A percentile compares a stretch with the other conserved stretches of the same genome.
phyloP scores from a whole-genome alignment of 2,797 vertebrate species.

The Caiman crocodilus region DNA sequence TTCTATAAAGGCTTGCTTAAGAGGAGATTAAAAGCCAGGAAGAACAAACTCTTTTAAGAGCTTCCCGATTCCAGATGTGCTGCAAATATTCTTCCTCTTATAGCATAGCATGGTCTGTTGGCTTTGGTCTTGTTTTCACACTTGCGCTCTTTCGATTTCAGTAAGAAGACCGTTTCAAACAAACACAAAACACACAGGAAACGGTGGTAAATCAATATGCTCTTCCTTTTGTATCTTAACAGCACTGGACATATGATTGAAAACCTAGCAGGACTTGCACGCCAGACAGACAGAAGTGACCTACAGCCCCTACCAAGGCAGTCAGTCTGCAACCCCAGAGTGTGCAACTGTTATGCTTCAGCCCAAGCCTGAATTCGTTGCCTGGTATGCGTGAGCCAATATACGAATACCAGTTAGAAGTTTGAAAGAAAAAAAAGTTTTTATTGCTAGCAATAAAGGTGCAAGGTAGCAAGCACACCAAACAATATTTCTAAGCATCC shows the following conservation, averaged over 20 bases:
- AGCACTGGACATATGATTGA: neutral
- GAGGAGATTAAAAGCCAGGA: neutral
- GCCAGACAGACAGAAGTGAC: neutral
- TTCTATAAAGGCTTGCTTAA: neutral
- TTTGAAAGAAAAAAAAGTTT: too few species aligned
- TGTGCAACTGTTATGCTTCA: neutral
- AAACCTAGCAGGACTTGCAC: neutral
- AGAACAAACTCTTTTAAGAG: fast-evolving
- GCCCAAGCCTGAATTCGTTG: too few species aligned
- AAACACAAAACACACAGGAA: neutral
- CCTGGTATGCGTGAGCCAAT: too few species aligned
- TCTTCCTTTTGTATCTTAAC: neutral
- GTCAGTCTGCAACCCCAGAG: too few species aligned
- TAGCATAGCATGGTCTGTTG: neutral
- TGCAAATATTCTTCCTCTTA: neutral
- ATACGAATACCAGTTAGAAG: too few species aligned
- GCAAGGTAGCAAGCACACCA: too few species aligned
- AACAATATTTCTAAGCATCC: too few species aligned
- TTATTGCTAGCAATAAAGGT: too few species aligned
- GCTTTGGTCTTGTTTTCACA: neutral
- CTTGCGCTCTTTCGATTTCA: too few species aligned
- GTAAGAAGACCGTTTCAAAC: neutral
- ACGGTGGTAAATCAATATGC: neutral
- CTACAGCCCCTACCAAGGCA: neutral
- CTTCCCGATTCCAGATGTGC: neutral